These are phyloP conservation scores for Athrips mouffetella DNA, from an alignment of 2,888 invertebrate species.

Conservation along the genomic window DNA sequence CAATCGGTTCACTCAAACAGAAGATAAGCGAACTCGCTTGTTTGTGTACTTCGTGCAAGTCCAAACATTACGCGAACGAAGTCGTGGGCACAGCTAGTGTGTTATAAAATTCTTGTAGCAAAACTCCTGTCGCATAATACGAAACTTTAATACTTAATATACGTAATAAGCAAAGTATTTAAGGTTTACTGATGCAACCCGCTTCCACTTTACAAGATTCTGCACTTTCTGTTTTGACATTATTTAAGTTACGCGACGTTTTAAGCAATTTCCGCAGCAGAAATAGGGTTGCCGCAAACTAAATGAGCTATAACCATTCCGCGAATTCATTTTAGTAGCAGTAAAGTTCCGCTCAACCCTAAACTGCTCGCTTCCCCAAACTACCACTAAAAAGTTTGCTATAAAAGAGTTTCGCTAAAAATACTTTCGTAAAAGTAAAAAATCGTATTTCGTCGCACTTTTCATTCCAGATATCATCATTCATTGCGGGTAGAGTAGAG, in stretches of 20 bases:
- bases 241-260: slow-evolving; percentile 5
- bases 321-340: neutral
- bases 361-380: slow-evolving; percentile 3
- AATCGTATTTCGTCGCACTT: slow-evolving; percentile 1
- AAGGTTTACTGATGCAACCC: neutral
- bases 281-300: slow-evolving; percentile 1
- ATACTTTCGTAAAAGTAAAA: too few relatives aligned
- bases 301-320: slow-evolving; percentile 8
- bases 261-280: neutral
- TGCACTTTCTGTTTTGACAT: slow-evolving; percentile 8
- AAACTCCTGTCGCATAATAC: too few relatives aligned
- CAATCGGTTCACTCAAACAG: too few relatives aligned
- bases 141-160: neutral
- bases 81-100: too few relatives aligned
- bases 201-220: neutral
- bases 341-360: slow-evolving; percentile 3
- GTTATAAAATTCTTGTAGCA: too few relatives aligned
- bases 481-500: neutral
- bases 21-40: too few relatives aligned
- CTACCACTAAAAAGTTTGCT: slow-evolving; percentile 2
- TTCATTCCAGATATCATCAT: neutral
- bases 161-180: too few relatives aligned
- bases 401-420: slow-evolving; percentile 14
- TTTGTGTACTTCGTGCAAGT: too few relatives aligned
- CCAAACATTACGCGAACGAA: too few relatives aligned